Percentiles rank a stretch among this genome's conserved stretches.
Evolutionary conservation across 1,140 invertebrate species (phyloP).

Genomic region (Drosophila punjabiensis): DNA sequence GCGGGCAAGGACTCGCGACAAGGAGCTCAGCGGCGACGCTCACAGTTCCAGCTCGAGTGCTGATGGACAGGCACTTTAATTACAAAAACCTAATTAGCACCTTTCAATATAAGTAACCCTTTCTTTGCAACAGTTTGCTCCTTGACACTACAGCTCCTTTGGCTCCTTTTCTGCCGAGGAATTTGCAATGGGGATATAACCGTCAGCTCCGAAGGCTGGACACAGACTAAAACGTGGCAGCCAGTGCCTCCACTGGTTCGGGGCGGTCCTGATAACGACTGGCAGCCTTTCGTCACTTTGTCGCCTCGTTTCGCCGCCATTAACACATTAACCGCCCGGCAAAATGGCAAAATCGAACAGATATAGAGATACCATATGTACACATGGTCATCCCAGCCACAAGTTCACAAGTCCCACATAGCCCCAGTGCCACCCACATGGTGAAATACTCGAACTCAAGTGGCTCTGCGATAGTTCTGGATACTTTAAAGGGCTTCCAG

Average conservation of each 20-base stretch:
- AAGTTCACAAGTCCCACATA: slow-evolving; percentile 3
- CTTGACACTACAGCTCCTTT: background rate
- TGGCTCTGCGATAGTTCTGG: slow-evolving; percentile 27
- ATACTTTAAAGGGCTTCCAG: slow-evolving; percentile 31
- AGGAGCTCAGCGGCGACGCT: background rate
- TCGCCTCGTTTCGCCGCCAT: slow-evolving; percentile 33
- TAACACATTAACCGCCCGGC: slow-evolving; percentile 29
- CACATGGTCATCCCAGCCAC: background rate
- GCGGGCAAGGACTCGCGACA: slow-evolving; percentile 21
- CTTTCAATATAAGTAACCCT: slow-evolving; percentile 24
- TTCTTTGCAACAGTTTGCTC: background rate
- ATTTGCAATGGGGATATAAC: slow-evolving; percentile 36
- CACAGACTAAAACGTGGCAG: slow-evolving; percentile 61
- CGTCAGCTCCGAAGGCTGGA: slow-evolving; percentile 72
- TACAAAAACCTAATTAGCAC: slow-evolving; percentile 61
- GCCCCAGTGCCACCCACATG: slow-evolving; percentile 49
- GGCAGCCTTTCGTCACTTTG: slow-evolving; percentile 74
- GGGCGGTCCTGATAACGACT: slow-evolving; percentile 60
- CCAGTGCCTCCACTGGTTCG: slow-evolving; percentile 32
- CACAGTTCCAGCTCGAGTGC: background rate
- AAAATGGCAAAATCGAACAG: slow-evolving; percentile 23
- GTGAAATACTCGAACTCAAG: slow-evolving; percentile 42
- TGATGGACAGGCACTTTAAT: slow-evolving; percentile 58
- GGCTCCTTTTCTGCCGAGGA: slow-evolving; percentile 13
- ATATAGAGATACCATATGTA: slow-evolving; percentile 36